Evolutionary conservation across 2,888 invertebrate species (phyloP), one percentile per base, ranked within the genome.

Genomic region (Chironomus riparius): DNA sequence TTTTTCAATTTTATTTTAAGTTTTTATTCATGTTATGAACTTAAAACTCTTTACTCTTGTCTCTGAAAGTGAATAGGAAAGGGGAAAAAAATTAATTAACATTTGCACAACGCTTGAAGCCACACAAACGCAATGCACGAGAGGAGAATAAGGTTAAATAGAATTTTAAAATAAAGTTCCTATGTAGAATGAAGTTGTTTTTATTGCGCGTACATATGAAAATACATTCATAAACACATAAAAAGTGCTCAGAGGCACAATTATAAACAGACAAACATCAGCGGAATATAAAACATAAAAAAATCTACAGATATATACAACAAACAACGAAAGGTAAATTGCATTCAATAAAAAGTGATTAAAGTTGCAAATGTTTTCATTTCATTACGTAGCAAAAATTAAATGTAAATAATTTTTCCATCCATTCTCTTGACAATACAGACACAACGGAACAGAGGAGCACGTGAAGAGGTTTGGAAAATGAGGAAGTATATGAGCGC

Each of bases 291-390:
- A n/a, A 56, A 56, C 56, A 56, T 18, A 56, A 7, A 50, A 15
- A 15, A 56, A 15, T 18, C 56, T 15, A 18, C n/a, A 18, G 15
- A 15, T 18, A 56, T 56, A 56, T 7, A 56, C 56, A 56, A 18
- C 56, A 15, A 18, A 38, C 38, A 56, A 18, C 56, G 18, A 56
- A 56, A 56, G 56, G 56, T 56, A 56, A 56, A 56, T 56, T 56
- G 47, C 65, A 65, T 24, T 65, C 24, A 68, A 68, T 38, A 68
- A 68, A 68, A 68, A 21, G 68, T 68, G 47, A 68, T 68, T 68
- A 68, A 68, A 68, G 21, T 68, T 68, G 68, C 47, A 38, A 68
- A 68, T 68, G 68, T 68, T 68, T 68, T 68, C 47, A 68, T 68
- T 68, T 68, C 13, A 68, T 68, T 68, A 68, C 68, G 47, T 21